Conservation (phyloP, 2,797 vertebrate species). For the Myotis planiceps region DNA sequence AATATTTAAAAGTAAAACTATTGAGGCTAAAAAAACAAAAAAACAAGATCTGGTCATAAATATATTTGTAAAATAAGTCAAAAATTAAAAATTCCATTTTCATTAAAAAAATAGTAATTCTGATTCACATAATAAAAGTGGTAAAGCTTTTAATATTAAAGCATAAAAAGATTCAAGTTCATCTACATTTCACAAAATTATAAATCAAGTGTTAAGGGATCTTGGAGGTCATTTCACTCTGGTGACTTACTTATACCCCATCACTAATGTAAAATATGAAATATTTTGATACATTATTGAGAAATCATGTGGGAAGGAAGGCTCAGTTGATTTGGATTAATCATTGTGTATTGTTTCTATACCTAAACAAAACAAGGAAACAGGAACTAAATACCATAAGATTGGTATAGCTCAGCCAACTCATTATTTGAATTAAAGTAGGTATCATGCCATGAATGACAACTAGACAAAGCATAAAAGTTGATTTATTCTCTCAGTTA, state of each 20-base stretch:
- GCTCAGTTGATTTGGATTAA: neutral
- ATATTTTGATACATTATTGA: slow-evolving; percentile 27
- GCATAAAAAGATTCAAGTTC: slow-evolving; percentile 4
- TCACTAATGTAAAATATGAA: slow-evolving; percentile 11
- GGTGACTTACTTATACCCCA: neutral
- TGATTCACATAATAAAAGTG: slow-evolving; percentile 32
- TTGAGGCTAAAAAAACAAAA: neutral
- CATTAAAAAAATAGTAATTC: slow-evolving; percentile 21
- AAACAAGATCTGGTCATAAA: slow-evolving; percentile 23
- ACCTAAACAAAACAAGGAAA: slow-evolving; percentile 15
- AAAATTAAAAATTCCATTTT: neutral
- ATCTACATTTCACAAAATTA: neutral
- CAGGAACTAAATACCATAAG: neutral
- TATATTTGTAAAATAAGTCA: neutral
- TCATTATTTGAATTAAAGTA: neutral
- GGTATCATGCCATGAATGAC: neutral
- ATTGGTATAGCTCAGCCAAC: neutral
- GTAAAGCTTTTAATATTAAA: slow-evolving; percentile 32
- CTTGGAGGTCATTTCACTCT: neutral
- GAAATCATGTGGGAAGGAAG: neutral
- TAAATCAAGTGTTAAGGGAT: neutral
- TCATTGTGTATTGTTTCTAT: neutral
- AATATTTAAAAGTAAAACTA: slow-evolving; percentile 15
- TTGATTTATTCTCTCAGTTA: neutral
- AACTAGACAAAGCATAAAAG: neutral